These are phyloP conservation scores for Orthonychiurus folsomi DNA, from an alignment of 2,888 invertebrate species.

Conservation along the genomic window DNA sequence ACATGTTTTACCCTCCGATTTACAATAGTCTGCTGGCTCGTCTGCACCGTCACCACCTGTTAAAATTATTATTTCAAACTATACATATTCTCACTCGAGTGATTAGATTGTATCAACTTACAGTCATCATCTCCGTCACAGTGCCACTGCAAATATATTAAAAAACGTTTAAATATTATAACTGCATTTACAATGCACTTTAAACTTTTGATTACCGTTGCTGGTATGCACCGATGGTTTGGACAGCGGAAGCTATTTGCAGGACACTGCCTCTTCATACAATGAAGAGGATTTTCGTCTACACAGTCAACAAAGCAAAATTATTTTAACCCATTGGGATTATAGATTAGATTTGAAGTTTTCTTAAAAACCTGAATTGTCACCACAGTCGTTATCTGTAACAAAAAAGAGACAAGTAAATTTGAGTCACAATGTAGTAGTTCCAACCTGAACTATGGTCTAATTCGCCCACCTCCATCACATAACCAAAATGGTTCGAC, in stretches of 20 bases:
- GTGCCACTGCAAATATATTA: background rate
- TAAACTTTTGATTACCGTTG: conserved; percentile 56
- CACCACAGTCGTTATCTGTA: conserved; percentile 85
- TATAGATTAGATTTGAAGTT: too few relatives aligned
- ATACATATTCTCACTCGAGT: too few relatives aligned
- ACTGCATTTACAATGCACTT: background rate
- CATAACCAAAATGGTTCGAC: conserved; percentile 61
- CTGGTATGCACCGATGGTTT: conserved; percentile 87
- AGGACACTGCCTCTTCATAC: conserved; percentile 78
- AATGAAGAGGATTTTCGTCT: conserved; percentile 84
- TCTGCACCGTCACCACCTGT: conserved; percentile 56
- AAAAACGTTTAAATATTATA: background rate
- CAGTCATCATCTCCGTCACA: conserved; percentile 20
- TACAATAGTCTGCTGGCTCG: conserved; percentile 87
- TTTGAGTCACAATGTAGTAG: too few relatives aligned
- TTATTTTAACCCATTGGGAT: too few relatives aligned
- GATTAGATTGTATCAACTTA: too few relatives aligned
- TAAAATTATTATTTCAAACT: too few relatives aligned
- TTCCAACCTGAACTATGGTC: too few relatives aligned
- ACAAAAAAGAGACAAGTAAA: too few relatives aligned
- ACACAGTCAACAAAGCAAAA: too few relatives aligned
- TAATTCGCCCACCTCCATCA: too few relatives aligned
- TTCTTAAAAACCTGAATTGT: conserved; percentile 72
- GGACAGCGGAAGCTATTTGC: conserved; percentile 87
- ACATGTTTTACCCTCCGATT: conserved; percentile 85